phyloP scores from a whole-genome alignment of 2,888 invertebrate genomes.

The Luperina nickerlii region DNA sequence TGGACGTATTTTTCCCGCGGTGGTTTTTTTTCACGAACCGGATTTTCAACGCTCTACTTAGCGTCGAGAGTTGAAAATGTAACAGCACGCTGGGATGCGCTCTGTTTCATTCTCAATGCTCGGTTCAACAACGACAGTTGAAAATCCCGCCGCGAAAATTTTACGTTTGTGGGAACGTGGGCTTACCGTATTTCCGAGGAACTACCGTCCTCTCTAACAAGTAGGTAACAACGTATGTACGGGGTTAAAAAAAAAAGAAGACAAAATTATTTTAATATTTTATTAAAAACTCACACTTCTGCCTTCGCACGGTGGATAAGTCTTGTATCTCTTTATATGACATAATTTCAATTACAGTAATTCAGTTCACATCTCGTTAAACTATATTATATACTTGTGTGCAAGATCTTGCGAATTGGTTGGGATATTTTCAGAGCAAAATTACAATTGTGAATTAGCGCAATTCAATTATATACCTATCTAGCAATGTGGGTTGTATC shows the following conservation, averaged over 20 bases:
- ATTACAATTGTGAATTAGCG: slow-evolving; percentile 43
- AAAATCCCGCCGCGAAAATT: neutral
- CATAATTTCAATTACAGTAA: slow-evolving; percentile 68
- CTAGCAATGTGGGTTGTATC: slow-evolving; percentile 29
- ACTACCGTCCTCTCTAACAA: neutral
- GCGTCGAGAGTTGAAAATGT: neutral
- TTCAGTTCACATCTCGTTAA: slow-evolving; percentile 61
- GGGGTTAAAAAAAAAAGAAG: slow-evolving; percentile 9
- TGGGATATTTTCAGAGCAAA: slow-evolving; percentile 46
- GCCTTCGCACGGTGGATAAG: slow-evolving; percentile 84
- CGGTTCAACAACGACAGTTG: neutral
- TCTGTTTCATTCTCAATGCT: neutral
- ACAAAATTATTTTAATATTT: slow-evolving; percentile 66
- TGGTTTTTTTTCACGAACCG: neutral
- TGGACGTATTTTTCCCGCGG: too few species aligned
- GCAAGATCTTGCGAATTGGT: slow-evolving; percentile 55
- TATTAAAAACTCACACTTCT: slow-evolving; percentile 82
- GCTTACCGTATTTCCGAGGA: neutral
- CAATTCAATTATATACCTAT: slow-evolving; percentile 25
- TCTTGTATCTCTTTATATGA: slow-evolving; percentile 87
- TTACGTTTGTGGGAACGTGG: neutral
- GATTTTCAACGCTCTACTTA: neutral
- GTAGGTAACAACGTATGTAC: neutral
- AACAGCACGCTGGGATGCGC: neutral
- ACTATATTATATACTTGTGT: slow-evolving; percentile 66